phyloP scores from a whole-genome alignment of 2,113 vertebrate genomes.

The Neomonachus schauinslandi region DNA sequence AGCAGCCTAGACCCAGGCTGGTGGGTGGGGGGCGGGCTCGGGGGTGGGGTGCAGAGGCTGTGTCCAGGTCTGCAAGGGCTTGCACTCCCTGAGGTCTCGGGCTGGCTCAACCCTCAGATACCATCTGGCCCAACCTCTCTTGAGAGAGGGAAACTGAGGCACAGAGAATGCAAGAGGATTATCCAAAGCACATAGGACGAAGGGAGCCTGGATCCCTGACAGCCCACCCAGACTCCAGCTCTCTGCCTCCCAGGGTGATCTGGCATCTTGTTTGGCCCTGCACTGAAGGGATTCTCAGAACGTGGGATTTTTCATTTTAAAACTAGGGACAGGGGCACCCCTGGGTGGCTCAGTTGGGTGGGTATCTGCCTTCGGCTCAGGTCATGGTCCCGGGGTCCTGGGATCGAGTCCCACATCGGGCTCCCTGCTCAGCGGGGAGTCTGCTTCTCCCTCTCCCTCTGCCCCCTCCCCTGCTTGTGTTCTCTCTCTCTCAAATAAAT shows the following conservation, averaged over 20 bases:
- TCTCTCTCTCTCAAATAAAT: not conserved
- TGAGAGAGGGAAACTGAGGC: conserved; percentile 7
- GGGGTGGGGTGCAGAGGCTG: not conserved
- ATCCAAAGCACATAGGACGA: not conserved
- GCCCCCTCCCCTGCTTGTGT: no score
- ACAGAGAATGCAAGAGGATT: not conserved
- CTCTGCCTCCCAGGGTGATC: not conserved
- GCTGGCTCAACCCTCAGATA: not conserved
- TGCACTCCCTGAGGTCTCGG: not conserved
- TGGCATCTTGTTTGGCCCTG: not conserved
- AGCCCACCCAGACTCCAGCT: not conserved
- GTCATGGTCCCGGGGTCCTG: not conserved
- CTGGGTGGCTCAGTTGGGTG: not conserved
- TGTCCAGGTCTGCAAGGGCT: not conserved
- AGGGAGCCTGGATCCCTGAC: not conserved
- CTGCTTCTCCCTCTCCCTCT: not conserved
- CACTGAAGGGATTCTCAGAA: not conserved
- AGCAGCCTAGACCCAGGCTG: not conserved
- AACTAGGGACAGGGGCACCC: not conserved
- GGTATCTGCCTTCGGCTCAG: not conserved
- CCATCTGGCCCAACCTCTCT: not conserved
- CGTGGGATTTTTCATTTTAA: not conserved
- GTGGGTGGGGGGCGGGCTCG: no score
- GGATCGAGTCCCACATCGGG: not conserved
- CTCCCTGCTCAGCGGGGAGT: not conserved